Evolutionary conservation across 2,113 vertebrate species (phyloP).

Genomic region (Platanista minor): DNA sequence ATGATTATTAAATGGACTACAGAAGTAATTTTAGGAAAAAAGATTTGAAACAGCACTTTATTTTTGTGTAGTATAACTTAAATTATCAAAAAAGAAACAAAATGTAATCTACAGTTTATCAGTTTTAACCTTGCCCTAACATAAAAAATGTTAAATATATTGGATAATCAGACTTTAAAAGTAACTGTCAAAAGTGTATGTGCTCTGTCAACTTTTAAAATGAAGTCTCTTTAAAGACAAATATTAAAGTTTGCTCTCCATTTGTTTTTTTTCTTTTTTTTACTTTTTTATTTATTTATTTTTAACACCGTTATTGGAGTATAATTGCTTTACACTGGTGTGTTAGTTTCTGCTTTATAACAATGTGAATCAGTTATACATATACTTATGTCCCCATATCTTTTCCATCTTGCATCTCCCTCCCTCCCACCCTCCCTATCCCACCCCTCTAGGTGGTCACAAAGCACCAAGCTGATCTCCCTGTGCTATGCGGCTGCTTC

Average conservation of each 20-base stretch:
- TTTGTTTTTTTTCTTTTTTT: too few species aligned
- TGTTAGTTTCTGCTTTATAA: too few species aligned
- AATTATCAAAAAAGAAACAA: neutral
- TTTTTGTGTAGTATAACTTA: neutral
- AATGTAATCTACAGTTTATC: neutral
- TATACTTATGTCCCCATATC: too few species aligned
- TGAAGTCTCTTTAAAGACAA: neutral
- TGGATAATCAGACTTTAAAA: neutral
- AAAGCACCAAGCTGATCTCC: too few species aligned
- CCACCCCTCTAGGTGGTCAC: too few species aligned
- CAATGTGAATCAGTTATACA: too few species aligned
- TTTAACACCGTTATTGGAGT: too few species aligned
- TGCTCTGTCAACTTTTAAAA: neutral
- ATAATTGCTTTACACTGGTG: too few species aligned
- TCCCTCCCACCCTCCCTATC: too few species aligned
- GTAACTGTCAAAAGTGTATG: neutral
- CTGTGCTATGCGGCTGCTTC: too few species aligned
- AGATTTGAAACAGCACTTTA: neutral
- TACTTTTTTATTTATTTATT: too few species aligned
- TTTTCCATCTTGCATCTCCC: too few species aligned
- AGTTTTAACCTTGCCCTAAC: neutral
- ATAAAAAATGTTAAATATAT: neutral
- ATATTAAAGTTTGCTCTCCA: neutral
- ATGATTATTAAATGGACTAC: neutral
- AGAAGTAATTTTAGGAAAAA: neutral